A percentile compares a stretch with the other conserved stretches of the same genome.
phyloP scores from a whole-genome alignment of 2,797 vertebrate species.

The Triplophysa yarkandensis region DNA sequence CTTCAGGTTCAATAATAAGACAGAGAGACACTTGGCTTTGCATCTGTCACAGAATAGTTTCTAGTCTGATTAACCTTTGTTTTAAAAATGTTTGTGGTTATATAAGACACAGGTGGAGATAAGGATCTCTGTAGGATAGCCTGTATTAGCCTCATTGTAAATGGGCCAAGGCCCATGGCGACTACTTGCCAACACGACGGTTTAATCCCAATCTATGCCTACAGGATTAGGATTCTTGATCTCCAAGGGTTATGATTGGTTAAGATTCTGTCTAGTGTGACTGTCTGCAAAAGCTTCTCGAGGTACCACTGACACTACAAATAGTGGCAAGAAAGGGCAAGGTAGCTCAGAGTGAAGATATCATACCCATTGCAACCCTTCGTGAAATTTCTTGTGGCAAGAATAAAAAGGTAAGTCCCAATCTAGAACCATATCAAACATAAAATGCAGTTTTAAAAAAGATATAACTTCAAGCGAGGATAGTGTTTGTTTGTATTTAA shows the following conservation, averaged over 20 bases:
- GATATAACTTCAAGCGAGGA: neutral
- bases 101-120: conserved; percentile 48
- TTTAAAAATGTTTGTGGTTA: conserved; percentile 15
- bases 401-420: conserved; percentile 62
- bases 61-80: neutral
- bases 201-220: conserved; percentile 47
- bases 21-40: neutral
- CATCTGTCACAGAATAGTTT: neutral
- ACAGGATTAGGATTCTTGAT: conserved; percentile 67
- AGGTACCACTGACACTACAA: conserved; percentile 64
- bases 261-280: conserved; percentile 48
- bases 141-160: conserved; percentile 65
- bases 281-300: conserved; percentile 34
- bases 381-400: conserved; percentile 4
- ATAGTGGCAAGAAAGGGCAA: conserved; percentile 62
- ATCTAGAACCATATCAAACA: neutral
- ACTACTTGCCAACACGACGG: conserved; percentile 21
- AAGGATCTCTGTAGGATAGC: conserved; percentile 52
- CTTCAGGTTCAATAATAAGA: neutral
- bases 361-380: neutral
- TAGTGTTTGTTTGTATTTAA: neutral
- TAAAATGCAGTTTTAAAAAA: neutral
- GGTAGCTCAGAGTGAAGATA: conserved; percentile 40
- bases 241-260: conserved; percentile 65
- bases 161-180: conserved; percentile 65